phyloP scores from a whole-genome alignment of 2,113 vertebrate genomes.

The Mirounga angustirostris region DNA sequence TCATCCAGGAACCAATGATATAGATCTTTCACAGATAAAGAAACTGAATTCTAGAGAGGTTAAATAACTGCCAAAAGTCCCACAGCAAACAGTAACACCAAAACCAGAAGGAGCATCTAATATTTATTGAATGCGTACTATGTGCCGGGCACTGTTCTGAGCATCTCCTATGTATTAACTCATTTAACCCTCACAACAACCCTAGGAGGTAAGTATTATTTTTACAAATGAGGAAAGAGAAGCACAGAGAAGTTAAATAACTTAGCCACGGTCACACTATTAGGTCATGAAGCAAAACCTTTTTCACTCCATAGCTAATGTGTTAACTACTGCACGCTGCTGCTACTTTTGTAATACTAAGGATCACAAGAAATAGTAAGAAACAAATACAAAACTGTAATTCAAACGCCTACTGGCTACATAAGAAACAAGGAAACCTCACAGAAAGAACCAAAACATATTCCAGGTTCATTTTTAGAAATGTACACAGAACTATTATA shows the following conservation, averaged over 20 bases:
- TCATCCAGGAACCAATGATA: background rate
- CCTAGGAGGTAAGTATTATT: background rate
- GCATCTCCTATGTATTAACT: background rate
- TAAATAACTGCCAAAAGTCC: background rate
- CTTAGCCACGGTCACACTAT: background rate
- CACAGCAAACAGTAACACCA: background rate
- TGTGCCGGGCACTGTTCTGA: background rate
- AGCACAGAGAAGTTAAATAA: background rate
- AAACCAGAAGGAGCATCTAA: slow-evolving; percentile 9
- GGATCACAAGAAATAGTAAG: background rate
- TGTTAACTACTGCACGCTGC: background rate
- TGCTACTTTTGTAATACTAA: background rate
- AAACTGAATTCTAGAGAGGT: slow-evolving; percentile 2
- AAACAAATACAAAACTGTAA: slow-evolving; percentile 3
- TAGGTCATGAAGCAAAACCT: slow-evolving; percentile 4
- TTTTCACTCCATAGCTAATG: background rate
- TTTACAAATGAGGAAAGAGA: slow-evolving; percentile 14
- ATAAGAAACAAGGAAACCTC: background rate
- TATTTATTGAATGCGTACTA: background rate
- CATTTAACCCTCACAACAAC: background rate
- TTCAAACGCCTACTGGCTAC: background rate
- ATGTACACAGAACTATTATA: background rate
- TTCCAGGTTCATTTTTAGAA: slow-evolving; percentile 42
- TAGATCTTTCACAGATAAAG: background rate
- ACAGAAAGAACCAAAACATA: slow-evolving; percentile 20